Conservation (phyloP, 2,113 vertebrate species). For the Xiphophorus couchianus region DNA sequence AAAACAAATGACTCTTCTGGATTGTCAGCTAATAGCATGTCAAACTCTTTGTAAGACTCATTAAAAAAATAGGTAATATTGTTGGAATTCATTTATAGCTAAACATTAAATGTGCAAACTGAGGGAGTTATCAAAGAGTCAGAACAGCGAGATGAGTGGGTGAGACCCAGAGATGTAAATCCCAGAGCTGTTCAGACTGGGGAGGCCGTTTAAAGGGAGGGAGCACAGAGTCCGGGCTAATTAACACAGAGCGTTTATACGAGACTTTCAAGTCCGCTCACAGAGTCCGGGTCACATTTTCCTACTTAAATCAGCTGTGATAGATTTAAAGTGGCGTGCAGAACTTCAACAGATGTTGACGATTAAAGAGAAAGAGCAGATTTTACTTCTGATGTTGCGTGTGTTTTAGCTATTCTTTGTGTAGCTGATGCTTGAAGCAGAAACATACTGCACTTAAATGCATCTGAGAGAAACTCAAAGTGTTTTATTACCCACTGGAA, state of each 20-base stretch:
- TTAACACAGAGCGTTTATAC: slow-evolving; percentile 28
- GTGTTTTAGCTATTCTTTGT: too few relatives aligned
- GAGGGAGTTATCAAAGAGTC: slow-evolving; percentile 51
- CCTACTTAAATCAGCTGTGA: slow-evolving; percentile 4
- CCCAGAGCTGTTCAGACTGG: slow-evolving; percentile 33
- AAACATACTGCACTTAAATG: too few relatives aligned
- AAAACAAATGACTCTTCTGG: too few relatives aligned
- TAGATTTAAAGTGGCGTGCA: not conserved
- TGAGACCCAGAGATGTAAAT: slow-evolving; percentile 18
- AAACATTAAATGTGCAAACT: not conserved
- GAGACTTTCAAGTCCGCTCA: slow-evolving; percentile 1
- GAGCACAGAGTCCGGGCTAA: slow-evolving; percentile 11
- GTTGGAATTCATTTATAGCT: too few relatives aligned
- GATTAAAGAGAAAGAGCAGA: not conserved
- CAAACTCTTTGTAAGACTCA: too few relatives aligned
- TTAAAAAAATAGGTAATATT: too few relatives aligned
- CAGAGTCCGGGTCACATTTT: slow-evolving; percentile 18
- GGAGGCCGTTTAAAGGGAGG: slow-evolving; percentile 22
- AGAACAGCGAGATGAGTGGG: slow-evolving; percentile 26
- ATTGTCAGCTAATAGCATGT: too few relatives aligned
- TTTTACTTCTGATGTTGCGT: too few relatives aligned
- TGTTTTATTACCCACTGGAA: too few relatives aligned
- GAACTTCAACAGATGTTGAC: not conserved
- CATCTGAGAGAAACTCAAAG: too few relatives aligned
- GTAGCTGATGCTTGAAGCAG: too few relatives aligned